Percentiles rank a stretch among this genome's conserved stretches.
phyloP scores from a whole-genome alignment of 2,113 vertebrate genomes.

The Baryphthengus martii region DNA sequence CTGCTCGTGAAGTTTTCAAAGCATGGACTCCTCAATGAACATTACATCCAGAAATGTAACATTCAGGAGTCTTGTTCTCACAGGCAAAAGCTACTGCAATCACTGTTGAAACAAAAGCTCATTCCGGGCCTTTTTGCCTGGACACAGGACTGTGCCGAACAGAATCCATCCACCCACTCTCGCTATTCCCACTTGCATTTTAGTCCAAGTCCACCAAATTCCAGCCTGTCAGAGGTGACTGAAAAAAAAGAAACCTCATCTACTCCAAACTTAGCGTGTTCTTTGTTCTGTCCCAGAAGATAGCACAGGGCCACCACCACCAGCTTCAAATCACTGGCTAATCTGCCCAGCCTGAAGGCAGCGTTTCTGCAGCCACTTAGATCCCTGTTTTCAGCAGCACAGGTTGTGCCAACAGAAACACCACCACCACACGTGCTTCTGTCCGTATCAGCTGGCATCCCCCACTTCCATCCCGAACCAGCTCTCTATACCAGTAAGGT shows the following conservation, averaged over 20 bases:
- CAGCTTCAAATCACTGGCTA: not conserved
- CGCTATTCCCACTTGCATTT: not conserved
- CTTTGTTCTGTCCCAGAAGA: not conserved
- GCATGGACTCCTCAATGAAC: not conserved
- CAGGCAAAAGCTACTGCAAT: not conserved
- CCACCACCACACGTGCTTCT: not conserved
- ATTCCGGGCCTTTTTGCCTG: not conserved
- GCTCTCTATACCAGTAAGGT: not conserved
- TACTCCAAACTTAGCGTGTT: not conserved
- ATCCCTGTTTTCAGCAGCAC: not conserved
- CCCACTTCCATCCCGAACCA: not conserved
- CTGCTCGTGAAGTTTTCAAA: not conserved
- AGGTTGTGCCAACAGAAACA: not conserved
- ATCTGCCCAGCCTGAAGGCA: not conserved
- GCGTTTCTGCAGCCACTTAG: not conserved
- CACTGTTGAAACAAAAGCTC: not conserved
- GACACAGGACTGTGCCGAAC: not conserved
- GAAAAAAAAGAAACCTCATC: not conserved
- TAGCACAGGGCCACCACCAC: not conserved
- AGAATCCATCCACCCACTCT: not conserved
- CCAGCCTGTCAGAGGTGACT: not conserved
- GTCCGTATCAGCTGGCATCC: not conserved
- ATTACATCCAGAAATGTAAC: not conserved
- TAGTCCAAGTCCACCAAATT: not conserved
- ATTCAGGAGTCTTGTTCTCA: not conserved